Evolutionary conservation across 2,888 invertebrate genomes (phyloP), one percentile per base, ranked within the genome.

Genomic region (Mythimna ferrago): DNA sequence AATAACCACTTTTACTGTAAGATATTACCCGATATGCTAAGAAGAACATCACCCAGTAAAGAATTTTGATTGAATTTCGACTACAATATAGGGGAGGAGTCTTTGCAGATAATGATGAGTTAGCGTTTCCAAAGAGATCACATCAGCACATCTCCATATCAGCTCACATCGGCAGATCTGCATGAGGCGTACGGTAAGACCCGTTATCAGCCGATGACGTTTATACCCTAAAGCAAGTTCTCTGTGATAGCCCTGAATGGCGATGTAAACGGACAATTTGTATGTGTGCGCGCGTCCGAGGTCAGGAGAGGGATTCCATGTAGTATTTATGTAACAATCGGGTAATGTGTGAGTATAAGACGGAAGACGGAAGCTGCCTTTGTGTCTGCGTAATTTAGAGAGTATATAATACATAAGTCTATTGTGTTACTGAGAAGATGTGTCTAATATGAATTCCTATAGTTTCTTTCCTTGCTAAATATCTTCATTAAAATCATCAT

Each of bases 221-320:
- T 71, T 71, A 61, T 54, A 38, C 26, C 11, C 6, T 38, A 11
- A 11, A 54, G 5, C 48, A 11, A 41, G 38, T 44, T 19, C 44
- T 63, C 32, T 21, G 11, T 26, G 35, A 74, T 35, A 41, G 16
- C 2, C 4, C 10, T 1, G 3, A 19, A 19, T 1, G 21, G 6
- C 44, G 32, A 3, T 10, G 32, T 62, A 54, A 80, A 41, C 44
- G 11, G 19, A 44, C 38, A 6, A 57, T 80, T 54, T 62, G 75
- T 61, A 61, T 65, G 80, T 80, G 80, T 61, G 61, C n/a, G 74
- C 62, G 51, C 16, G 35, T 11, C n/a, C 32, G 41, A 66, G 65
- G 64, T 56, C 56, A 64, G 19, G 35, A 10, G 51, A 65, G 51
- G 61, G 61, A 44, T 57, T 35, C 14, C 60, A 60, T 79, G 53